A percentile compares a stretch with the other conserved stretches of the same genome.
Conservation (phyloP, 2,888 invertebrate species). For the Ornithoptera priamus region DNA sequence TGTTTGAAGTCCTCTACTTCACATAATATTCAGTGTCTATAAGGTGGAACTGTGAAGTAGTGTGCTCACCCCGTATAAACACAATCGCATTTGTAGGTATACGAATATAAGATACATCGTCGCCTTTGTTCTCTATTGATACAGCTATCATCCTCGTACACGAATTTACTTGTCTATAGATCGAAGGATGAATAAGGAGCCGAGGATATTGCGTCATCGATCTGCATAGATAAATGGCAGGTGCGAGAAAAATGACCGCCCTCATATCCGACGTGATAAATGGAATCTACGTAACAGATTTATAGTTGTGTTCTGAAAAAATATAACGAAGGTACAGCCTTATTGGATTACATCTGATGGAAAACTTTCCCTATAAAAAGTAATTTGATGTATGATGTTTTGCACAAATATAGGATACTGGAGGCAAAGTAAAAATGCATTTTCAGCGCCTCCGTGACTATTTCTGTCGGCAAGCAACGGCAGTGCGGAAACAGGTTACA, state of each 20-base stretch:
- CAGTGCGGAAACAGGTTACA: too few species aligned
- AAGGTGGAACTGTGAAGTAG: too few species aligned
- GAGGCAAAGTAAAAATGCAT: too few species aligned
- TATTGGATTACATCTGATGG: background rate
- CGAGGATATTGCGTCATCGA: conserved; percentile 41
- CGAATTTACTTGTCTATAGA: background rate
- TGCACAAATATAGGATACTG: too few species aligned
- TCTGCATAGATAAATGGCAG: conserved; percentile 40
- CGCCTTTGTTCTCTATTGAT: background rate
- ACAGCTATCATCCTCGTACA: background rate
- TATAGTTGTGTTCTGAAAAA: conserved; percentile 13
- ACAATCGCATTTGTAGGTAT: too few species aligned
- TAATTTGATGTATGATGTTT: too few species aligned
- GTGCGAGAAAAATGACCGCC: conserved; percentile 30
- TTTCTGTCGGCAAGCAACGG: too few species aligned
- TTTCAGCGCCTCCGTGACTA: too few species aligned
- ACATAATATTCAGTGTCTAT: too few species aligned
- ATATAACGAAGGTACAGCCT: background rate
- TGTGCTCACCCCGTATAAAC: too few species aligned
- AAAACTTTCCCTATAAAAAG: background rate
- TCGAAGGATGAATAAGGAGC: background rate
- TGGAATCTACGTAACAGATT: conserved; percentile 26
- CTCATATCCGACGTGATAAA: conserved; percentile 35
- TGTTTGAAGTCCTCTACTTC: too few species aligned
- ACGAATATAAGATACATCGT: background rate